A percentile compares a stretch with the other conserved stretches of the same genome.
These are phyloP conservation scores for Bursaphelenchus mucronatus DNA, from an alignment of 1,140 invertebrate species.

Conservation along the genomic window DNA sequence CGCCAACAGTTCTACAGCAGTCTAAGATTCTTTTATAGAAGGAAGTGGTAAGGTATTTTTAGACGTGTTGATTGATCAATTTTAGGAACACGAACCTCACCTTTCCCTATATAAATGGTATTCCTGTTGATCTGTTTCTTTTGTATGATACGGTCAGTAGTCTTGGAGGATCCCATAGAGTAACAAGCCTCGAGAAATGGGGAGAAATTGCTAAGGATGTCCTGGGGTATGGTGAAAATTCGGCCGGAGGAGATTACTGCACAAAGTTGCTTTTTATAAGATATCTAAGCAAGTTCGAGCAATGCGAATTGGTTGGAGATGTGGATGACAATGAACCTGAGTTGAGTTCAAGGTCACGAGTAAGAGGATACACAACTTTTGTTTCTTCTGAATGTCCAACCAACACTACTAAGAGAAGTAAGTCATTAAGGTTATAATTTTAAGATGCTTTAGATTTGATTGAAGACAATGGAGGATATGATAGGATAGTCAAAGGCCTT, in stretches of 20 bases:
- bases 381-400: slow-evolving; percentile 45
- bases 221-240: slow-evolving; percentile 36
- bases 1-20: slow-evolving; percentile 29
- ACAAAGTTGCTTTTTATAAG: slow-evolving; percentile 55
- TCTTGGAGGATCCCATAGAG: slow-evolving; percentile 53
- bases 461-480: slow-evolving; percentile 66
- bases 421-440: slow-evolving; percentile 7
- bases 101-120: slow-evolving; percentile 41
- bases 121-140: slow-evolving; percentile 42
- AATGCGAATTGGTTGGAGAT: slow-evolving; percentile 48
- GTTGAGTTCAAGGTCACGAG: slow-evolving; percentile 27
- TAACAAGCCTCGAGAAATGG: slow-evolving; percentile 50
- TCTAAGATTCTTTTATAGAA: slow-evolving; percentile 31
- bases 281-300: slow-evolving; percentile 55
- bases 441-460: slow-evolving; percentile 21
- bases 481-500: slow-evolving; percentile 79
- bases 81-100: slow-evolving; percentile 44
- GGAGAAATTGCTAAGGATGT: slow-evolving; percentile 38
- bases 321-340: slow-evolving; percentile 53
- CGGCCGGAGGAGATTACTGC: slow-evolving; percentile 45
- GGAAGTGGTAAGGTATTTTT: slow-evolving; percentile 31
- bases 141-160: slow-evolving; percentile 49
- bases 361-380: slow-evolving; percentile 12
- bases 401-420: slow-evolving; percentile 18
- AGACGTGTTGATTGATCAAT: slow-evolving; percentile 8